Conservation (phyloP, 1,140 invertebrate genomes). For the Drosophila sproati region DNA sequence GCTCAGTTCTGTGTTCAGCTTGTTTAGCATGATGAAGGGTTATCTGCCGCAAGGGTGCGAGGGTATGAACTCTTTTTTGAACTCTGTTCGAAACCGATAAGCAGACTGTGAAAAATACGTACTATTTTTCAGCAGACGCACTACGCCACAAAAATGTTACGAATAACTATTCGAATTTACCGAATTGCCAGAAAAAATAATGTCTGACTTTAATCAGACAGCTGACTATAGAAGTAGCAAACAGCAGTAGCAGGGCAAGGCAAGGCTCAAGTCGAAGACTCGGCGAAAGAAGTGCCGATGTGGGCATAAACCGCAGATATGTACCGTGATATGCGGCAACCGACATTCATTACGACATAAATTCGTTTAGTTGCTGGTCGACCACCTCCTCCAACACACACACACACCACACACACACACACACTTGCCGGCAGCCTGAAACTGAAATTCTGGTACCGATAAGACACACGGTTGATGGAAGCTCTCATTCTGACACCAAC, state of each 20-base stretch:
- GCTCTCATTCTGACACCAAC: slow-evolving; percentile 10
- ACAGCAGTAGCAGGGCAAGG: neutral
- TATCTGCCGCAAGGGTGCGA: slow-evolving; percentile 7
- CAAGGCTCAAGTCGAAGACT: neutral
- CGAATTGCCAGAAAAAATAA: slow-evolving; percentile 9
- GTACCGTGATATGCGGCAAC: slow-evolving; percentile 65
- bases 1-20: slow-evolving; percentile 25
- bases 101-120: slow-evolving; percentile 32
- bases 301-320: slow-evolving; percentile 68
- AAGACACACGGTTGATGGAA: slow-evolving; percentile 23
- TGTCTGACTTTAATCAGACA: slow-evolving; percentile 28
- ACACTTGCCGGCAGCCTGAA: slow-evolving; percentile 13
- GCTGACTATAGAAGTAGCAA: neutral
- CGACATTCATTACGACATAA: slow-evolving; percentile 77
- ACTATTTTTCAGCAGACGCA: slow-evolving; percentile 16
- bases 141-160: slow-evolving; percentile 29
- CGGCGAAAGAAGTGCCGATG: slow-evolving; percentile 53
- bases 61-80: slow-evolving; percentile 19
- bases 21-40: slow-evolving; percentile 22
- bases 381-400: neutral
- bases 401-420: too few species aligned
- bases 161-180: slow-evolving; percentile 49
- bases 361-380: slow-evolving; percentile 61
- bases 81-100: slow-evolving; percentile 37
- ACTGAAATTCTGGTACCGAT: slow-evolving; percentile 16